phyloP scores from a whole-genome alignment of 2,797 vertebrate genomes.

The Rhabdophis nuchalis region DNA sequence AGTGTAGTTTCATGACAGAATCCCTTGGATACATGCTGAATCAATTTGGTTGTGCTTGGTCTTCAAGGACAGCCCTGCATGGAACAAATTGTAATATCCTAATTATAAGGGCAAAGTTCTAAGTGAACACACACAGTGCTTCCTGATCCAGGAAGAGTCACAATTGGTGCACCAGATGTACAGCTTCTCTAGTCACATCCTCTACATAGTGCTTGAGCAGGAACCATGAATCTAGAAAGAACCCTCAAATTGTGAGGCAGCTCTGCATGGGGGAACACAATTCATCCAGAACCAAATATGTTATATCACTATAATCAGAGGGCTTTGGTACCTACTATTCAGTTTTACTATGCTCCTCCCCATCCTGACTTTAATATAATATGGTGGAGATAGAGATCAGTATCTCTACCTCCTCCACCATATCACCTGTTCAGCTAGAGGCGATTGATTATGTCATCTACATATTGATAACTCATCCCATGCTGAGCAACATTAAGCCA shows the following conservation, averaged over 20 bases:
- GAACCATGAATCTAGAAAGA: background rate
- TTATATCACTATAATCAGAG: background rate
- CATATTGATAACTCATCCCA: background rate
- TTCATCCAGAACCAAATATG: background rate
- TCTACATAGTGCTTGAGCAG: background rate
- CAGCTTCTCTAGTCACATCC: background rate
- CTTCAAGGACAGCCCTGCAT: background rate
- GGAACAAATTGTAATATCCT: background rate
- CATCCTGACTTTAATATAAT: background rate
- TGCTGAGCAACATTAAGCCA: background rate
- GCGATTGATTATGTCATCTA: background rate
- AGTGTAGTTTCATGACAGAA: background rate
- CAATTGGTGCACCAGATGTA: background rate
- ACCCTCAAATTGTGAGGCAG: background rate
- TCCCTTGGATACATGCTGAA: background rate
- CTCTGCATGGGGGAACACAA: background rate
- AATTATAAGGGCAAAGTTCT: background rate
- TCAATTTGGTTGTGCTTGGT: background rate
- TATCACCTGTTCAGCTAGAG: background rate
- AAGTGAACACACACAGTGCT: background rate
- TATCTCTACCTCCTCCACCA: background rate
- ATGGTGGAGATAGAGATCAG: background rate
- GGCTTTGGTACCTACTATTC: background rate
- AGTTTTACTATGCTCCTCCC: background rate
- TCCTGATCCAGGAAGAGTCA: background rate